A percentile compares a stretch with the other conserved stretches of the same genome.
Evolutionary conservation across 2,888 invertebrate genomes (phyloP).

Genomic region (Ichneumoninae sp.): DNA sequence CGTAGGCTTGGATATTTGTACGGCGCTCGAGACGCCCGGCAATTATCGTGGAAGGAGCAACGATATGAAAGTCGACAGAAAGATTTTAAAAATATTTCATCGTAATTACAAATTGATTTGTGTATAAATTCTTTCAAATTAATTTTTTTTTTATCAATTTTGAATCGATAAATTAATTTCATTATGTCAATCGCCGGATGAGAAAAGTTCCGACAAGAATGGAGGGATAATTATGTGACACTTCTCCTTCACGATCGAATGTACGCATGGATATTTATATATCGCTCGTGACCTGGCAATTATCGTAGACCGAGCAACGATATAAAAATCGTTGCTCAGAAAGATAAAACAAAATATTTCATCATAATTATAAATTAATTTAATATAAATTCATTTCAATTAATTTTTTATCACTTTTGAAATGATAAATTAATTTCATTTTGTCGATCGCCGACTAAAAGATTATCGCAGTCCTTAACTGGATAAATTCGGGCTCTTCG

Average conservation of each 20-base stretch:
- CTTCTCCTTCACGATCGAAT: conserved; percentile 37
- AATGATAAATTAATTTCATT: background rate
- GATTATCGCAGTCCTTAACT: background rate
- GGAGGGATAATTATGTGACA: conserved; percentile 15
- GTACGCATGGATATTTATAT: background rate
- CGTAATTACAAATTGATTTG: background rate
- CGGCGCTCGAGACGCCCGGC: background rate
- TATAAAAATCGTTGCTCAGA: background rate
- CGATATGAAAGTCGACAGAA: background rate
- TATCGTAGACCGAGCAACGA: background rate
- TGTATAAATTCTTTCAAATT: background rate
- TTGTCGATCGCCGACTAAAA: background rate
- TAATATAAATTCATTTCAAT: background rate
- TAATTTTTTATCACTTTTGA: background rate
- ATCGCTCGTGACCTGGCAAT: background rate
- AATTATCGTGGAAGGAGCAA: background rate
- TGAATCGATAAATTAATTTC: background rate
- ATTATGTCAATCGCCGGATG: background rate
- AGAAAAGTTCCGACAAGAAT: background rate
- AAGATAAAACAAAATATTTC: background rate
- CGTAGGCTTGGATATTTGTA: background rate
- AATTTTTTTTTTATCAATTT: no score
- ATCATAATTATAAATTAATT: background rate
- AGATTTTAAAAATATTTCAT: background rate
- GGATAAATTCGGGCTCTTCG: background rate